These are phyloP conservation scores for fruit fly (Drosophila melanogaster) DNA, from an alignment of 1,140 invertebrate species.

Conservation along the genomic window DNA sequence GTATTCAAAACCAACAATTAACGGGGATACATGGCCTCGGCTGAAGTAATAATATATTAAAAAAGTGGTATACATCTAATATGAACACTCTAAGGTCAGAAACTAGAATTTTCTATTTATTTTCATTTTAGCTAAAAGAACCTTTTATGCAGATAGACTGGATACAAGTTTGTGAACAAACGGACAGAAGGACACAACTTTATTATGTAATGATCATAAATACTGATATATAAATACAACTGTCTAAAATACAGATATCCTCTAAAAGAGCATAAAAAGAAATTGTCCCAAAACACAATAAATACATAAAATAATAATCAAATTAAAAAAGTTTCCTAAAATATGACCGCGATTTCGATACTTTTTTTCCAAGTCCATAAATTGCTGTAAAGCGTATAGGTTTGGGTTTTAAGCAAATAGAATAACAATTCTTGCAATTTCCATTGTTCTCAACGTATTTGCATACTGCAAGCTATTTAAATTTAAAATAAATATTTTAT, in stretches of 20 bases:
- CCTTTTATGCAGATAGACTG: no score
- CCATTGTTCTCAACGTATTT: conserved; percentile 12
- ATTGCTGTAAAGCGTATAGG: conserved; percentile 13
- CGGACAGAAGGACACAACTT: no score
- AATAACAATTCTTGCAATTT: conserved; percentile 18
- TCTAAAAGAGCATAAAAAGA: background rate
- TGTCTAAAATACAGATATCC: no score
- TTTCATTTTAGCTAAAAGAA: no score
- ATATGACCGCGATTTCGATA: background rate
- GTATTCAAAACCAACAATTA: background rate
- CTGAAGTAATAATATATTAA: no score
- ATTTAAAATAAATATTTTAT: conserved; percentile 30
- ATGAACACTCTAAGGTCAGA: no score
- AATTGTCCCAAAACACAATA: background rate
- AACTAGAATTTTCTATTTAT: no score
- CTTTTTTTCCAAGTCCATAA: conserved; percentile 12
- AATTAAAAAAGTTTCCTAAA: background rate
- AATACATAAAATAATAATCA: background rate
- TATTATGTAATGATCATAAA: no score
- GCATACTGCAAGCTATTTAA: conserved; percentile 2
- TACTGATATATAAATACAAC: no score
- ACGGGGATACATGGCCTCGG: no score
- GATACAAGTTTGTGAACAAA: no score
- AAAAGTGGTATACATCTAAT: no score
- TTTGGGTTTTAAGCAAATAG: conserved; percentile 8